phyloP scores from a whole-genome alignment of 2,797 vertebrate species.

The Macropodus opercularis region DNA sequence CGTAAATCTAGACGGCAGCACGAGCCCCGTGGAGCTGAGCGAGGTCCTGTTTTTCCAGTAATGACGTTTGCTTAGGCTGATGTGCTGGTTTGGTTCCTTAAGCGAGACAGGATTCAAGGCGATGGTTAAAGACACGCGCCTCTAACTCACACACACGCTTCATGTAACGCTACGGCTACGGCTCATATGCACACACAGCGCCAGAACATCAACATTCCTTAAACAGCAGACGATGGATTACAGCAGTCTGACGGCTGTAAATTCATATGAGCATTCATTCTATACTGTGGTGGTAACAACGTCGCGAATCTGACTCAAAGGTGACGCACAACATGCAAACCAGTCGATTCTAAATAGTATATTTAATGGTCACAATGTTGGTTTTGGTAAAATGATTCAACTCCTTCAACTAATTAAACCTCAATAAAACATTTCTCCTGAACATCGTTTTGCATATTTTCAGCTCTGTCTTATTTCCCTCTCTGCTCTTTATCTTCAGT shows the following conservation, averaged over 20 bases:
- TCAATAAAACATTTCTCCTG: not conserved
- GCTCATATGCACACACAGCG: not conserved
- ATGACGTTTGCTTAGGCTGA: constrained; percentile 86
- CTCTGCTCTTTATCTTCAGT: constrained; percentile 46
- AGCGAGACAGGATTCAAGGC: constrained; percentile 76
- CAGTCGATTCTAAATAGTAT: too few species aligned
- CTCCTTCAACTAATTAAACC: not conserved
- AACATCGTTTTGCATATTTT: not conserved
- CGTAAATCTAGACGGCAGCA: constrained; percentile 52
- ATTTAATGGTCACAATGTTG: not conserved
- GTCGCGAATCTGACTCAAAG: too few species aligned
- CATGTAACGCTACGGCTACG: too few species aligned
- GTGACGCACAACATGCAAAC: too few species aligned
- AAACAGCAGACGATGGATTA: not conserved
- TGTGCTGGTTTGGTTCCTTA: constrained; percentile 81
- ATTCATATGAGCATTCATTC: not conserved
- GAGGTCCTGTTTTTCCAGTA: constrained; percentile 85
- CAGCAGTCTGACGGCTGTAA: not conserved
- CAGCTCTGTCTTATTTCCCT: constrained; percentile 6
- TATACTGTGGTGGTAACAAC: too few species aligned
- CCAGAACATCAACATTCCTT: not conserved
- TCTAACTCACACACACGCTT: constrained; percentile 3
- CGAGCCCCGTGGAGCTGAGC: constrained; percentile 72
- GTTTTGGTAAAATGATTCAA: not conserved
- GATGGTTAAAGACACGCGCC: constrained; percentile 64